Evolutionary conservation across 2,113 vertebrate species (phyloP), one percentile per base, ranked within the genome.

Genomic region (Amazona guildingii): DNA sequence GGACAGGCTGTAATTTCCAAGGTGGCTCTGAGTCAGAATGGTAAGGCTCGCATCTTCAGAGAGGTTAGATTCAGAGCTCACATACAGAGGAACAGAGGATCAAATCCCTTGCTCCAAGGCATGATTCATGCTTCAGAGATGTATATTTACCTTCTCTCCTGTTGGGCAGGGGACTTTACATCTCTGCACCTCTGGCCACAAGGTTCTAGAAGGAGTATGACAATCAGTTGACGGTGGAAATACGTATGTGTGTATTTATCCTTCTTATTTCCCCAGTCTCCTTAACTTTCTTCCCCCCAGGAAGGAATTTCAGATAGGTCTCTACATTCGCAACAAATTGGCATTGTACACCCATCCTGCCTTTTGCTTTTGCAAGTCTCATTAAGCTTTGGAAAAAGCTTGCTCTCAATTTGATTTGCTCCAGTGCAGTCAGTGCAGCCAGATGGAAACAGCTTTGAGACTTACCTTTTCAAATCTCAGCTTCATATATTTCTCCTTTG

Each of bases 391-490:
- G 84, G 93, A 94, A 88, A 68, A 25, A 93, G 39, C 63, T 92
- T 17, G 5, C 37, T 83, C 37, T 92, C 67, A 37, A 15, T 93
- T 96, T 93, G 31, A 55, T 77, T 76, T 88, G 72, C 63, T 84
- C 68, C 63, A 69, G 27, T 82, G 29, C 29, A 93, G 76, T 93
- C 91, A 82, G 77, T 63, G 78, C 54, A 93, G 51, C 74, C 93
- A 93, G 68, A 91, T 75, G 55, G 86, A 94, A 91, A 76, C 0
- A 0, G 43, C 72, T 94, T 92, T 96, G 57, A 95, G 94, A 90
- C 92, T 75, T 83, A 93, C 91, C 86, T 95, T 95, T 92, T 86
- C 67, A 81, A 54, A 88, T 67, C 61, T 72, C 92, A 75, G 83
- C 77, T 95, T 93, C 11, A 2, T 55, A 73, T 86, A 73, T 86